Conservation (phyloP, 92 coral and sea anemone genomes). For the Plumapathes pennacea region DNA sequence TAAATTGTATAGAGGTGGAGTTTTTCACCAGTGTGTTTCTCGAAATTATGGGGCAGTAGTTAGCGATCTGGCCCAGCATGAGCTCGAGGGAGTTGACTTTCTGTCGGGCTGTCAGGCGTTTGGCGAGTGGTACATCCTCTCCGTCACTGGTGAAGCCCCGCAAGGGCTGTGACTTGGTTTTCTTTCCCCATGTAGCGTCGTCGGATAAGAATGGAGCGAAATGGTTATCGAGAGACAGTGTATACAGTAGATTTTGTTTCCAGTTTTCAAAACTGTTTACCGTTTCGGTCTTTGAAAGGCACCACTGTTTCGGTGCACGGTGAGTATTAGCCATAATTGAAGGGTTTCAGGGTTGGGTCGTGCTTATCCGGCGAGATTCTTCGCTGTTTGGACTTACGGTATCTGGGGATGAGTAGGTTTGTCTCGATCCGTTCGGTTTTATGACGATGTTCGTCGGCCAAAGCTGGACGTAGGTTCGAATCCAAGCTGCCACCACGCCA, state of each 20-base stretch:
- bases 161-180: slow-evolving; percentile 35
- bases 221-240: slow-evolving; percentile 47
- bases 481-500: slow-evolving; percentile 48
- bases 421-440: too few relatives aligned
- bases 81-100: slow-evolving; percentile 45
- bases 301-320: slow-evolving; percentile 54
- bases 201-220: slow-evolving; percentile 53
- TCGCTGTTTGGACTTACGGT: slow-evolving; percentile 14
- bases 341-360: slow-evolving; percentile 2
- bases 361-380: slow-evolving; percentile 14
- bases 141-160: slow-evolving; percentile 45
- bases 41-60: slow-evolving; percentile 62
- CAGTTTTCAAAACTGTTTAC: slow-evolving; percentile 55
- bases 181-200: slow-evolving; percentile 31
- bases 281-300: slow-evolving; percentile 35
- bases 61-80: slow-evolving; percentile 67
- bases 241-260: slow-evolving; percentile 57
- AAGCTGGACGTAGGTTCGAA: slow-evolving; percentile 8
- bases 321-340: slow-evolving; percentile 43
- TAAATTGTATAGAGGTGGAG: slow-evolving; percentile 53
- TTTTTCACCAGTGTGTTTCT: slow-evolving; percentile 53
- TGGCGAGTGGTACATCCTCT: slow-evolving; percentile 24
- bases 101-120: slow-evolving; percentile 57
- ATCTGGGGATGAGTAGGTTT: not conserved
- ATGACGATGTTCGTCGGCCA: not conserved